These are phyloP conservation scores for Amblyopsis rosae DNA, from an alignment of 2,113 vertebrate species.

Conservation along the genomic window DNA sequence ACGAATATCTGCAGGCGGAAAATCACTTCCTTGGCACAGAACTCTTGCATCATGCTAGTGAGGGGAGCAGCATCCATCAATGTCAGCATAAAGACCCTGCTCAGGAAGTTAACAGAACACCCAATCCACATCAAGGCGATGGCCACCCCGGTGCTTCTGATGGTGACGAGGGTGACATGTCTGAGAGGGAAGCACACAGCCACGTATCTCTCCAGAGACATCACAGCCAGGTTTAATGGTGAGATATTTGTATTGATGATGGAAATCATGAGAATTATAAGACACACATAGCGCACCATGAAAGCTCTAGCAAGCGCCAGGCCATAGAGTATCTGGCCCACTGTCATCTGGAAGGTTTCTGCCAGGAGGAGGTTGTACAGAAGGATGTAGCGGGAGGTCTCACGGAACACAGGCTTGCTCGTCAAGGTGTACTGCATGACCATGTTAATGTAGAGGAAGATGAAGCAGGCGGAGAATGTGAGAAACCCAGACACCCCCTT, in stretches of 20 bases:
- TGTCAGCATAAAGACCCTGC: not conserved
- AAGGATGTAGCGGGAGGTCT: too few relatives aligned
- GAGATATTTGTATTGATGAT: not conserved
- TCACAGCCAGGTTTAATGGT: not conserved
- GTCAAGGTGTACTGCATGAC: too few relatives aligned
- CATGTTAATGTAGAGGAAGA: too few relatives aligned
- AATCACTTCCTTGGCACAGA: constrained; percentile 5
- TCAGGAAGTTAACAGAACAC: constrained; percentile 21
- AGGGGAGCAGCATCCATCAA: constrained; percentile 3
- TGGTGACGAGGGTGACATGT: too few relatives aligned
- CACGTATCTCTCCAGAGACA: not conserved
- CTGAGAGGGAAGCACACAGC: too few relatives aligned
- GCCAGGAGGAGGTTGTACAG: too few relatives aligned
- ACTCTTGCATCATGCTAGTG: constrained; percentile 8
- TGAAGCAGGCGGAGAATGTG: too few relatives aligned
- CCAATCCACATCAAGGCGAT: constrained; percentile 53
- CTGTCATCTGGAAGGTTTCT: not conserved
- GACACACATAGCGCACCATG: not conserved
- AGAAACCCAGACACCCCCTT: too few relatives aligned
- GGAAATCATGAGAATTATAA: not conserved
- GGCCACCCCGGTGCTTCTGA: too few relatives aligned
- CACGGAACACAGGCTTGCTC: too few relatives aligned
- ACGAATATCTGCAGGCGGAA: not conserved
- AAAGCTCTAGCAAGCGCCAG: not conserved
- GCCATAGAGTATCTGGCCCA: not conserved